phyloP scores from a whole-genome alignment of 1,140 invertebrate genomes.

The Drosophila mayri region DNA sequence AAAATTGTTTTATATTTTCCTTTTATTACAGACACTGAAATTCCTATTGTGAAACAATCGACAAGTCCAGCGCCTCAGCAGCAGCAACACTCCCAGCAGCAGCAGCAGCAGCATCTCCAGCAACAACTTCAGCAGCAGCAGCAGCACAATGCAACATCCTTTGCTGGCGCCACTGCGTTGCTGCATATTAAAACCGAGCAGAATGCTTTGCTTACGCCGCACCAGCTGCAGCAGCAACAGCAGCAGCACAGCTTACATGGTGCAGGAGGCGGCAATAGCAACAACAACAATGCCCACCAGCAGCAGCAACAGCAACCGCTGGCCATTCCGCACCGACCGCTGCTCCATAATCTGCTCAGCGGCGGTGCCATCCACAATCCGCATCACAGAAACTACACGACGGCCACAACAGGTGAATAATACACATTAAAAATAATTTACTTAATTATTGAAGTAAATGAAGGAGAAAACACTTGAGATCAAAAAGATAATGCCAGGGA shows the following conservation, averaged over 20 bases:
- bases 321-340: constrained; percentile 81
- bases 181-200: constrained; percentile 83
- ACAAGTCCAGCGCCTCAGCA: constrained; percentile 81
- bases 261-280: constrained; percentile 56
- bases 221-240: constrained; percentile 71
- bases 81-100: constrained; percentile 66
- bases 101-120: constrained; percentile 62
- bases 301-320: constrained; percentile 65
- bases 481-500: neutral
- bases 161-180: constrained; percentile 62
- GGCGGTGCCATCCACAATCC: constrained; percentile 83
- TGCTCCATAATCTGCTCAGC: constrained; percentile 83
- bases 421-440: neutral
- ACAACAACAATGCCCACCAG: constrained; percentile 49
- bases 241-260: constrained; percentile 68
- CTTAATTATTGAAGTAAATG: neutral
- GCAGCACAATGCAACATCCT: constrained; percentile 57
- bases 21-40: constrained; percentile 81
- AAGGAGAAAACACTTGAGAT: neutral
- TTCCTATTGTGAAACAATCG: constrained; percentile 85
- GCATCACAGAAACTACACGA: constrained; percentile 84
- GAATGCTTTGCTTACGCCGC: constrained; percentile 67
- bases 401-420: constrained; percentile 84
- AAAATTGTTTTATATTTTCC: neutral
- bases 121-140: constrained; percentile 66